Evolutionary conservation across 2,113 vertebrate genomes (phyloP), one percentile per base, ranked within the genome.

Genomic region (Oreochromis spilurus): DNA sequence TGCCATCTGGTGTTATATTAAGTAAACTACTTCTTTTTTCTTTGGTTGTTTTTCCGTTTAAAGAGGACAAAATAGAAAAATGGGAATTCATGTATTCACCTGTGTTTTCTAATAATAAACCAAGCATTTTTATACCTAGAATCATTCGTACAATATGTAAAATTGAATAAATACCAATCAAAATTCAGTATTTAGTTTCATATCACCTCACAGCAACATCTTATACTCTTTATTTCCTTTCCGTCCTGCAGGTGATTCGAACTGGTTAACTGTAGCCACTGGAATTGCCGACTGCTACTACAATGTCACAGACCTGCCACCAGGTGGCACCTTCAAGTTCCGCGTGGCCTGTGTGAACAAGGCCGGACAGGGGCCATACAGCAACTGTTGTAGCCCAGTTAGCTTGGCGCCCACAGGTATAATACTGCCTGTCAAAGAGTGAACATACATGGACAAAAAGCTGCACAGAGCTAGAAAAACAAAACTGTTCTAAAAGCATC

Each of bases 261-360:
- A 95, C 50, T 99, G 98, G 98, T 94, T 97, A 72, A 96, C 95
- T 0, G 91, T 98, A 17, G 97, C 95, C 79, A 95, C 97, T 0
- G 96, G 97, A 67, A 96, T 99, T 5, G 17, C 70, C 0, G 98
- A 99, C 92, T 99, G 98, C 93, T 99, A 98, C 96, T 98, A 97
- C 96, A 99, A 99, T 0, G 97, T 97, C 88, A 98, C 97, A 0
- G 96, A 98, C 13, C 96, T 99, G 80, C 97, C 97, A 24, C 5
- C 88, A 0, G 93, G 96, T 0, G 91, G 95, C 36, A 3, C 90
- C 0, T 91, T 97, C 70, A 96, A 93, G 88, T 99, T 99, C 93
- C 96, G 98, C 0, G 97, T 99, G 79, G 96, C 96, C 88, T 99
- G 98, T 58, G 95, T 95, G 86, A 99, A 99, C 92, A 98, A 98